Percentiles rank a stretch among this genome's conserved stretches.
Evolutionary conservation across 2,888 invertebrate genomes (phyloP).

Genomic region (Pachliopta kotzebuea): DNA sequence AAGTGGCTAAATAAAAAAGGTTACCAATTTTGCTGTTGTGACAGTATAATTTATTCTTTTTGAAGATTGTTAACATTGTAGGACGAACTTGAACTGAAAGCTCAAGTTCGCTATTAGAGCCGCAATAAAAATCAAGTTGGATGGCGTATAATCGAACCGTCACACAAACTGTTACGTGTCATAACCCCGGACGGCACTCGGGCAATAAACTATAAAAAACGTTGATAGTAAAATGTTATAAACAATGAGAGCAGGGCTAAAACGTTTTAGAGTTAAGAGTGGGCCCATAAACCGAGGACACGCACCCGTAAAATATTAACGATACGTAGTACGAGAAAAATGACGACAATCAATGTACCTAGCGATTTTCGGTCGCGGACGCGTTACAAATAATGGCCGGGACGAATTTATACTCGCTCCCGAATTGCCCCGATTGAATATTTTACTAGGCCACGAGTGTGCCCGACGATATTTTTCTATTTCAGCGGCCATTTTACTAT

Average conservation of each 20-base stretch:
- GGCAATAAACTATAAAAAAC: slow-evolving; percentile 75
- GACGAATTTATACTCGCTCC: slow-evolving; percentile 76
- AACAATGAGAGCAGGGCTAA: slow-evolving; percentile 78
- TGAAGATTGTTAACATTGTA: background rate
- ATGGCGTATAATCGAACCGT: slow-evolving; percentile 62
- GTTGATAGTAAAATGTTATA: slow-evolving; percentile 77
- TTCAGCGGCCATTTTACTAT: slow-evolving; percentile 76
- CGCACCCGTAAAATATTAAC: slow-evolving; percentile 80
- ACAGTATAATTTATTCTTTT: background rate
- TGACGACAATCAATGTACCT: slow-evolving; percentile 77
- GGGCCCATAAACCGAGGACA: slow-evolving; percentile 78
- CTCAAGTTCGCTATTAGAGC: slow-evolving; percentile 23
- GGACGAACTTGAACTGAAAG: slow-evolving; percentile 14
- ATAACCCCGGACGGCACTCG: slow-evolving; percentile 65
- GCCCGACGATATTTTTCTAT: slow-evolving; percentile 78
- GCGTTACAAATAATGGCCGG: slow-evolving; percentile 76
- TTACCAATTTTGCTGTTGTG: background rate
- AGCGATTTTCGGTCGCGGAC: slow-evolving; percentile 76
- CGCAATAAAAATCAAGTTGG: slow-evolving; percentile 65
- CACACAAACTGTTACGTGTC: slow-evolving; percentile 60
- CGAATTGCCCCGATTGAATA: slow-evolving; percentile 79
- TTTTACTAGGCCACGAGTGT: slow-evolving; percentile 78
- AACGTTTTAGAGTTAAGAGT: slow-evolving; percentile 80
- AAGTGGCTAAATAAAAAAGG: background rate
- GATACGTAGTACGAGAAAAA: slow-evolving; percentile 74